Base-by-base conservation (phyloP, 2,888 invertebrate genomes). In the Microchrysa polita region DNA sequence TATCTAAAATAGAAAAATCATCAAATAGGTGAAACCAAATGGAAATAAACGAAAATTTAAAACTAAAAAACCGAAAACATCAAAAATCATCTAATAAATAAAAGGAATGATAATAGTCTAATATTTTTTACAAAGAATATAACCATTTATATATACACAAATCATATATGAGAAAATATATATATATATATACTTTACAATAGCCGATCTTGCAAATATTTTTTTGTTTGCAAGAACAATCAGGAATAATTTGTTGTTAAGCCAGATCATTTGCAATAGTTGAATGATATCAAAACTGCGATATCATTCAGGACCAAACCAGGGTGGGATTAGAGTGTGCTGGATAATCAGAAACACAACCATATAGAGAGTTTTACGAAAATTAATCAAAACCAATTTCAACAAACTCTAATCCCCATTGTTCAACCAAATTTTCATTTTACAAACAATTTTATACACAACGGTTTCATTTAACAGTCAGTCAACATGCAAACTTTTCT, bases 211-310 rank as follows among this genome's bases (percentile, higher is more conserved):
- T 60, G 73, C 63, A 63, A 73, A 53, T 72, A 60, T 61, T 77
- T 79, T 77, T 67, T 74, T 79, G 79, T 78, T 79, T 79, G 78
- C 76, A 75, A 74, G 76, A 74, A 73, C 74, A 59, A 71, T 63
- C 75, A 73, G 72, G 71, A 72, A 72, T 72, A 42, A 67, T 74
- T 74, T 74, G 72, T 61, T 72, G 40, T 72, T 74, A 78, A 77
- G 76, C 80, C 81, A 81, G 79, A 80, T 81, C 78, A 80, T 80
- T 81, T 80, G 80, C 81, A 81, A 81, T 81, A 81, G 81, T 78
- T 76, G 76, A 67, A 73, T 74, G 69, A 59, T 74, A 52, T 65
- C 14, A n/a, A 73, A 52, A 2, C n/a, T n/a, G n/a, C 7, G n/a
- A 20, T 27, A 67, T 65, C 59, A 65, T 73, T 73, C 73, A 73